These are phyloP conservation scores for Cichladusa arquata DNA, from an alignment of 2,113 vertebrate genomes.

Conservation along the genomic window DNA sequence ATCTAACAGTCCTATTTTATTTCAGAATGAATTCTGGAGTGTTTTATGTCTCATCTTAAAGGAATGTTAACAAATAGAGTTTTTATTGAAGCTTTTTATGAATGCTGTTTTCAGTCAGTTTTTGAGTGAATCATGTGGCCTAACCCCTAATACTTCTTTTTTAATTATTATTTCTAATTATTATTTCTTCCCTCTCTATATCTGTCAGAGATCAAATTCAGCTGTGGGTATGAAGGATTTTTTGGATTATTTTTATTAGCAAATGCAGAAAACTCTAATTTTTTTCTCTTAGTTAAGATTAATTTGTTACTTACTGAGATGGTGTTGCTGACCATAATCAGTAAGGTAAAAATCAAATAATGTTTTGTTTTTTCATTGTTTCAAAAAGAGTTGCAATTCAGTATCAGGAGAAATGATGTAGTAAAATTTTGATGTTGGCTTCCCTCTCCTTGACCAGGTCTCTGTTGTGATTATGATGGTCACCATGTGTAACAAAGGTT, in stretches of 20 bases:
- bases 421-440: neutral
- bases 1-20: neutral
- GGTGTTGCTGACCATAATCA: neutral
- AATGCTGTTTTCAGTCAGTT: neutral
- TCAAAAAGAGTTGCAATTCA: neutral
- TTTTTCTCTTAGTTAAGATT: neutral
- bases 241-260: neutral
- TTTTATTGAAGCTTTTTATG: neutral
- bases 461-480: neutral
- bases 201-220: neutral
- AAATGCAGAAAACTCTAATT: neutral
- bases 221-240: neutral
- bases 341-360: neutral
- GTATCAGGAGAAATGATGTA: neutral
- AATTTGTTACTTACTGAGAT: neutral
- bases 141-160: neutral
- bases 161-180: neutral
- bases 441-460: neutral
- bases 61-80: conserved; percentile 5
- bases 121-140: neutral
- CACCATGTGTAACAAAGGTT: neutral
- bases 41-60: neutral
- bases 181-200: fast-evolving
- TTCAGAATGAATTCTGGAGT: conserved; percentile 8
- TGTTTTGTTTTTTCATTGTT: neutral